Evolutionary conservation across 2,797 vertebrate species (phyloP), one percentile per base, ranked within the genome.

Genomic region (Diglossa cyanea): DNA sequence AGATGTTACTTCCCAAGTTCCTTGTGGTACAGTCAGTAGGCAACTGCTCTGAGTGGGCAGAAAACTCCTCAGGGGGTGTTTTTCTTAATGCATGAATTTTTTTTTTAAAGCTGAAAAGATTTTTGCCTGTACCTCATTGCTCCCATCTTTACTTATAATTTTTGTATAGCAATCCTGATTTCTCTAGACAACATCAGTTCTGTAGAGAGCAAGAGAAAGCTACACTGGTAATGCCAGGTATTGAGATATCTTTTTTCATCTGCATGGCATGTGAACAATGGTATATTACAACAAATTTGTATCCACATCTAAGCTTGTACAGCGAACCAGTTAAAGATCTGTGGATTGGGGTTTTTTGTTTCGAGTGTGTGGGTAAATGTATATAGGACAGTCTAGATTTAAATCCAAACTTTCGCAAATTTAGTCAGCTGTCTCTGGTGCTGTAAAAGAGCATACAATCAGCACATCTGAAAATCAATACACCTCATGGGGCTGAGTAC

Each of bases 401-500:
- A 94, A 62, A 84, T 58, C 66, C 66, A 94, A 66, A 86, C 66
- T 53, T 93, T 66, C 37, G 63, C 21, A 73, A 5, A 86, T 81
- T 90, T 73, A 84, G 47, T 48, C 86, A 82, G 51, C 25, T 82
- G 73, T 74, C 60, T 88, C 73, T 63, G 42, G 21, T 26, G 40
- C 51, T 73, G 30, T 61, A 33, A 65, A 94, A 83, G 40, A 24
- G 15, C 25, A 50, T 8, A 63, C 26, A 65, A 42, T 57, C 68
- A 95, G 75, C n/a, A 55, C 37, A 86, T 88, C 40, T 70, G 80
- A 84, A 95, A 95, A 96, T 94, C 70, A 76, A 88, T 83, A 70
- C 1, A 91, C 33, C 55, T 83, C 66, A 15, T 47, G 70, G 79
- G 55, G 23, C 40, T 51, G 40, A 68, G 21, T 78, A 86, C 55